Percentiles rank a stretch among this genome's conserved stretches.
phyloP scores from a whole-genome alignment of 1,140 invertebrate species.

The Macrotrachela quadricornifera region DNA sequence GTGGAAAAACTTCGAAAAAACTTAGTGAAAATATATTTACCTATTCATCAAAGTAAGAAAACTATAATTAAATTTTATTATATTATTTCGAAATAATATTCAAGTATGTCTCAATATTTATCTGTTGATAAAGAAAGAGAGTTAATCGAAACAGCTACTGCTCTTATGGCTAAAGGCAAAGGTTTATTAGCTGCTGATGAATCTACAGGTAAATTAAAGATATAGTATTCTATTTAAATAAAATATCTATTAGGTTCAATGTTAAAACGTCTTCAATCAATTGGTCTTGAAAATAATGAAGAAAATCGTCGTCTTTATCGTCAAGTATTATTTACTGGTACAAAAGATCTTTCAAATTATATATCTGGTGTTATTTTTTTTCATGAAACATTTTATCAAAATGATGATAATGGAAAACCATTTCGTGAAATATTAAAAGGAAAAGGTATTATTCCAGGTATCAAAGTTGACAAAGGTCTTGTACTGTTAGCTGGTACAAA shows the following conservation, averaged over 20 bases:
- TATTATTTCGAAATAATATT: too few species aligned
- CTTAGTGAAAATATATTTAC: too few species aligned
- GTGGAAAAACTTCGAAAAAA: too few species aligned
- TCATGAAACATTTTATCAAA: constrained; percentile 92
- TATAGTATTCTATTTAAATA: too few species aligned
- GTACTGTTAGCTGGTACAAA: constrained; percentile 47
- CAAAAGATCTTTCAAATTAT: constrained; percentile 27
- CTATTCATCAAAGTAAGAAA: too few species aligned
- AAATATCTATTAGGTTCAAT: too few species aligned
- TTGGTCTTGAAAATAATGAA: constrained; percentile 34
- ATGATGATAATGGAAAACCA: constrained; percentile 27
- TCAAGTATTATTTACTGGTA: constrained; percentile 74
- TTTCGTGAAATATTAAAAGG: constrained; percentile 30
- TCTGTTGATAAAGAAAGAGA: too few species aligned
- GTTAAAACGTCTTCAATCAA: constrained; percentile 30
- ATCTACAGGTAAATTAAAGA: constrained; percentile 36
- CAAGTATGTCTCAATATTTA: too few species aligned
- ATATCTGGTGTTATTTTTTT: constrained; percentile 47
- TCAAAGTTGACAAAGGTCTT: constrained; percentile 35
- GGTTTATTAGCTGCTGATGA: constrained; percentile 41
- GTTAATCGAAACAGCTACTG: too few species aligned
- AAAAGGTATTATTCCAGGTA: constrained; percentile 33
- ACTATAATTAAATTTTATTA: too few species aligned
- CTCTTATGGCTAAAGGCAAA: constrained; percentile 75
- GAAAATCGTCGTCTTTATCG: constrained; percentile 43